Conservation (phyloP, 2,113 vertebrate species). For the Boulengeromyrus knoepffleri region DNA sequence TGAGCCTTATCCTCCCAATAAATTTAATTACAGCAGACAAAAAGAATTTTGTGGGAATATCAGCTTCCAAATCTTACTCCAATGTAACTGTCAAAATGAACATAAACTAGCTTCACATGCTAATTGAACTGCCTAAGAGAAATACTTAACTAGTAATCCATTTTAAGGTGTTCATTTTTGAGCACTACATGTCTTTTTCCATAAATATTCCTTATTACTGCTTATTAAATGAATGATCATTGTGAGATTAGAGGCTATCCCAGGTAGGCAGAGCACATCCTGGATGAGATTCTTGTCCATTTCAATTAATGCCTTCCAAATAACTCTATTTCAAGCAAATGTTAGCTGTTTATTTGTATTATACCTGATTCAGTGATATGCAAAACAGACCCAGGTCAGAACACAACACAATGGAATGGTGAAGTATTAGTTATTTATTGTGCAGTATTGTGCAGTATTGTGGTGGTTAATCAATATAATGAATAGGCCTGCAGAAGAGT, state of each 20-base stretch:
- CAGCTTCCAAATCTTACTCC: not conserved
- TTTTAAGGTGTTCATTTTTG: not conserved
- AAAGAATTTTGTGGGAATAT: not conserved
- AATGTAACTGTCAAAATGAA: not conserved
- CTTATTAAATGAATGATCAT: not conserved
- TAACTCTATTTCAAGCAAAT: not conserved
- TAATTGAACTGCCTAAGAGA: not conserved
- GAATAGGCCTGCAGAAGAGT: not conserved
- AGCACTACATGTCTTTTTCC: not conserved
- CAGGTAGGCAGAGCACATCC: not conserved
- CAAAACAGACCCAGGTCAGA: not conserved
- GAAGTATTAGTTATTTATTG: not conserved
- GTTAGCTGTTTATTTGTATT: not conserved
- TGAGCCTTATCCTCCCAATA: not conserved
- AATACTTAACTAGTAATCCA: not conserved
- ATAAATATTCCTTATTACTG: not conserved
- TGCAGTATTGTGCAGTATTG: not conserved
- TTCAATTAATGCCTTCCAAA: not conserved
- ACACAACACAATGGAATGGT: not conserved
- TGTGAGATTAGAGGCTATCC: not conserved
- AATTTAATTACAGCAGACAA: not conserved
- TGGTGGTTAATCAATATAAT: slow-evolving; percentile 13
- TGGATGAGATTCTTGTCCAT: not conserved
- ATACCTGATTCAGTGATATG: not conserved
- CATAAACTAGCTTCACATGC: not conserved